phyloP scores from a whole-genome alignment of 2,888 invertebrate species.

The Volucella inflata region DNA sequence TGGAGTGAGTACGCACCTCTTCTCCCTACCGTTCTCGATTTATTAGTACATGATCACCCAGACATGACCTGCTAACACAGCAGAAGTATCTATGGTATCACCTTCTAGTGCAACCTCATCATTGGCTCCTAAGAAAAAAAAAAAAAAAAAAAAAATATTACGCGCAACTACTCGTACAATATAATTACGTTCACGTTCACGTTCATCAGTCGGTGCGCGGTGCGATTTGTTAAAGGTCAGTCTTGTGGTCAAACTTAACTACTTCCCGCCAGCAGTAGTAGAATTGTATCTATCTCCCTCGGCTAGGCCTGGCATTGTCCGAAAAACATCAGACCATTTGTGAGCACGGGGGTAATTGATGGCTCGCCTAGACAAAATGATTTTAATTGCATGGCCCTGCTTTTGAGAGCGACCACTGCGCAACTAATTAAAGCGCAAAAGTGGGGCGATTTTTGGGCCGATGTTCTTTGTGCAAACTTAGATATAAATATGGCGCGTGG shows the following conservation, averaged over 20 bases:
- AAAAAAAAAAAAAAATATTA: conserved; percentile 45
- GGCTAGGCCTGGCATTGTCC: conserved; percentile 52
- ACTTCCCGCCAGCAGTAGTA: conserved; percentile 61
- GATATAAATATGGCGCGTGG: conserved; percentile 67
- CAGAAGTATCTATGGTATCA: conserved; percentile 21
- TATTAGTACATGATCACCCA: conserved; percentile 39
- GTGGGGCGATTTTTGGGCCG: conserved; percentile 63
- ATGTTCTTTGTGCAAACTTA: conserved; percentile 48
- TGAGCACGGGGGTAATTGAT: conserved; percentile 61
- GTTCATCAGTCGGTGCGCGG: conserved; percentile 49
- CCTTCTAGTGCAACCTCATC: conserved; percentile 45
- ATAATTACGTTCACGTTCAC: conserved; percentile 68
- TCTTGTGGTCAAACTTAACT: conserved; percentile 69
- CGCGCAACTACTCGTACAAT: conserved; percentile 1
- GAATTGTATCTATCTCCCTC: conserved; percentile 4
- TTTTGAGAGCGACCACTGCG: conserved; percentile 9
- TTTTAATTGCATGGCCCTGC: conserved; percentile 60
- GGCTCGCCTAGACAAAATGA: conserved; percentile 67
- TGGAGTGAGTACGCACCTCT: conserved; percentile 15
- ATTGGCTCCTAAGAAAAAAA: neutral
- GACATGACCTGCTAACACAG: conserved; percentile 58
- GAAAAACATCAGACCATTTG: conserved; percentile 29
- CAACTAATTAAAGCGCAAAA: conserved; percentile 58
- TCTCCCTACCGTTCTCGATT: conserved; percentile 4
- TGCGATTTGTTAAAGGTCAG: conserved; percentile 66